Conservation (phyloP, 2,888 invertebrate genomes). For the Oxystoma pomonae region DNA sequence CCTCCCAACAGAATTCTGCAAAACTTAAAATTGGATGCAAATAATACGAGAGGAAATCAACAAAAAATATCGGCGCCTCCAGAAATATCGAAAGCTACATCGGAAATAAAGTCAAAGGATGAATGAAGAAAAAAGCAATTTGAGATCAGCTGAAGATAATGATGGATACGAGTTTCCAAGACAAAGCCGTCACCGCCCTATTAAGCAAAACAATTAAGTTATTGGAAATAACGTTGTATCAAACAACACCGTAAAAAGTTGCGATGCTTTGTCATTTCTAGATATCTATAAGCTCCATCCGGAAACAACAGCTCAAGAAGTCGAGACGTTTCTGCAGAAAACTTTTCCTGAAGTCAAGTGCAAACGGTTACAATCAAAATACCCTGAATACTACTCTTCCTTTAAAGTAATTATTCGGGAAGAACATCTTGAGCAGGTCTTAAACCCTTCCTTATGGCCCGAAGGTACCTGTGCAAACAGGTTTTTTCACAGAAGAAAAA, state of each 20-base stretch:
- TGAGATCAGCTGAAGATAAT: neutral
- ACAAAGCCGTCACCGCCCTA: neutral
- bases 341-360: slow-evolving; percentile 10
- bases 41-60: neutral
- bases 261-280: neutral
- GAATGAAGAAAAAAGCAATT: neutral
- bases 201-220: neutral
- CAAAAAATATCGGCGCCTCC: neutral
- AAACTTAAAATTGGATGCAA: neutral
- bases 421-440: slow-evolving; percentile 2
- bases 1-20: neutral
- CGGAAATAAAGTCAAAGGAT: neutral
- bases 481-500: slow-evolving; percentile 3
- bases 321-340: neutral
- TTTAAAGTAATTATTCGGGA: slow-evolving; percentile 11
- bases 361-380: slow-evolving; percentile 4
- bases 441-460: slow-evolving; percentile 7
- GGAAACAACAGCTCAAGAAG: slow-evolving; percentile 4
- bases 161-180: neutral
- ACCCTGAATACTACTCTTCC: slow-evolving; percentile 7
- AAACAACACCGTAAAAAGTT: neutral
- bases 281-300: slow-evolving; percentile 1
- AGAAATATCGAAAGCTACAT: neutral
- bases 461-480: slow-evolving; percentile 5
- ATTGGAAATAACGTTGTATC: neutral